Conservation (phyloP, 2,797 vertebrate genomes). For the Chromobotia macracanthus region DNA sequence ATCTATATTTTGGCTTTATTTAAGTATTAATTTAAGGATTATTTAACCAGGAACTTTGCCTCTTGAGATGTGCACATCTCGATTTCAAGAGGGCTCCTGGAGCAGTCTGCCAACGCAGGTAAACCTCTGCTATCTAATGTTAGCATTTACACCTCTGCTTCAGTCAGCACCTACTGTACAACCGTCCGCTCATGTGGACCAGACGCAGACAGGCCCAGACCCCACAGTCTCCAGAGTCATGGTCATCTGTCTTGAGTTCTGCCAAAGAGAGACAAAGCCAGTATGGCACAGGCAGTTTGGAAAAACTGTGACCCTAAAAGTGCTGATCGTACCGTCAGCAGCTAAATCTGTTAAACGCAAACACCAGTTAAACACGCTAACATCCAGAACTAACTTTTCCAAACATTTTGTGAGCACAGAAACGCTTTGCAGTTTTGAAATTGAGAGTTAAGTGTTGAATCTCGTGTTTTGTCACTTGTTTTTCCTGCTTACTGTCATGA, state of each 20-base stretch:
- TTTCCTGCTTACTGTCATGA: too few relatives aligned
- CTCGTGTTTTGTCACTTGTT: not conserved
- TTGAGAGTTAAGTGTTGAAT: slow-evolving; percentile 19
- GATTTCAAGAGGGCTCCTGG: slow-evolving; percentile 69
- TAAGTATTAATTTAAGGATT: slow-evolving; percentile 74
- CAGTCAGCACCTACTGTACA: slow-evolving; percentile 52
- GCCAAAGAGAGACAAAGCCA: not conserved
- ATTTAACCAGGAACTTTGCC: slow-evolving; percentile 70
- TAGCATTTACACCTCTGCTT: slow-evolving; percentile 68
- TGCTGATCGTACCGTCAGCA: not conserved
- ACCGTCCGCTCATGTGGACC: slow-evolving; percentile 31
- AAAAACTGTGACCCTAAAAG: not conserved
- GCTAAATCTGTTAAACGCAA: slow-evolving; percentile 12
- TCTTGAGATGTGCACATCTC: slow-evolving; percentile 72
- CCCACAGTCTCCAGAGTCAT: slow-evolving; percentile 17
- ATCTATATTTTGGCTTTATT: slow-evolving; percentile 70
- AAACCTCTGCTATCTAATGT: slow-evolving; percentile 70
- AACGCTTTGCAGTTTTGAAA: not conserved
- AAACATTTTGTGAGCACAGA: slow-evolving; percentile 4
- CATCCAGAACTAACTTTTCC: slow-evolving; percentile 36
- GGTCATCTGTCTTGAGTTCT: slow-evolving; percentile 24
- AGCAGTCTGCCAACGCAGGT: slow-evolving; percentile 69
- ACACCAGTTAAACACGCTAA: slow-evolving; percentile 19
- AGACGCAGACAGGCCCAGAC: slow-evolving; percentile 40
- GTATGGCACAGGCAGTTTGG: not conserved